Conservation (phyloP, 2,113 vertebrate genomes). For the Conger conger region DNA sequence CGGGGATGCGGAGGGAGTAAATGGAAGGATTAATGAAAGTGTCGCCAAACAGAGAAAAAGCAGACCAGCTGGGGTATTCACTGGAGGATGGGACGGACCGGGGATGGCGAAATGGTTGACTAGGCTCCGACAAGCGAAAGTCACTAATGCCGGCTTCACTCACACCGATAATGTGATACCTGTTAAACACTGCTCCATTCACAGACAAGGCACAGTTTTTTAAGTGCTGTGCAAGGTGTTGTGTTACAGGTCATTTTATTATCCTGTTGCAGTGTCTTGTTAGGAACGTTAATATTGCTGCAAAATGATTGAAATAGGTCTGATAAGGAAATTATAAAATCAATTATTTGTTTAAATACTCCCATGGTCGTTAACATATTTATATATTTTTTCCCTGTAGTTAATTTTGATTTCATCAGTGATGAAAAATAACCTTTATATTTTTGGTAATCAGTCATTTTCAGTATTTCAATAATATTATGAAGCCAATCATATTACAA, state of each 20-base stretch:
- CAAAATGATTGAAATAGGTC: too few species aligned
- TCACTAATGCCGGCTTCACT: not conserved
- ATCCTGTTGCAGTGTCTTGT: not conserved
- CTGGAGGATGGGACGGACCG: constrained; percentile 31
- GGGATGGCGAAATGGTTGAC: constrained; percentile 10
- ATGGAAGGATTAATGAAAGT: constrained; percentile 56
- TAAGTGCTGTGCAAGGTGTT: not conserved
- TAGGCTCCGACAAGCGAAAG: constrained; percentile 18
- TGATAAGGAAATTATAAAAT: too few species aligned
- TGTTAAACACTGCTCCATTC: not conserved
- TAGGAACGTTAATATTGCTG: not conserved
- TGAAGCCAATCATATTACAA: too few species aligned
- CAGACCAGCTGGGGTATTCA: constrained; percentile 49
- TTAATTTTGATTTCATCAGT: not conserved
- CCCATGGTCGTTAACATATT: not conserved
- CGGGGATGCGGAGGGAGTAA: constrained; percentile 7
- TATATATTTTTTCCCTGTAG: not conserved
- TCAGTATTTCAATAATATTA: not conserved
- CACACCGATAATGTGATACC: not conserved
- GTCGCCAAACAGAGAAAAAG: constrained; percentile 62
- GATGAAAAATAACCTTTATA: not conserved
- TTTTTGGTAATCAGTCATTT: not conserved
- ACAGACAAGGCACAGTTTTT: not conserved
- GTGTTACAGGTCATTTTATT: not conserved
- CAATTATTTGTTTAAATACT: too few species aligned